These are phyloP conservation scores for Uria aalge DNA, from an alignment of 2,113 vertebrate species.

Conservation along the genomic window DNA sequence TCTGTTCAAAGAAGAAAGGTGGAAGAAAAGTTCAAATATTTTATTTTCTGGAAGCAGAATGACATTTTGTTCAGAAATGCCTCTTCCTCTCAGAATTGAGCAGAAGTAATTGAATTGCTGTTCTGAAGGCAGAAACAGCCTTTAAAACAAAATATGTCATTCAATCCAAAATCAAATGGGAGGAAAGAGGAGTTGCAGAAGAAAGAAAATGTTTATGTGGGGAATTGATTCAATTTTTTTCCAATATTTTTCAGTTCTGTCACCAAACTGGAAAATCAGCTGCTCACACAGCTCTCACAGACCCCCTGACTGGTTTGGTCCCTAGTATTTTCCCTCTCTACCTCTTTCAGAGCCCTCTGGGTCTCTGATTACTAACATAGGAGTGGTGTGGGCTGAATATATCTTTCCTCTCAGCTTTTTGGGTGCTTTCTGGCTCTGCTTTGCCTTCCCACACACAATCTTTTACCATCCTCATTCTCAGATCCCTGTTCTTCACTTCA, in stretches of 20 bases:
- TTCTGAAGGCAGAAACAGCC: not conserved
- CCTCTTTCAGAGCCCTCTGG: not conserved
- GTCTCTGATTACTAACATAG: not conserved
- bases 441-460: not conserved
- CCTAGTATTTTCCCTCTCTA: not conserved
- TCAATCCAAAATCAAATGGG: not conserved
- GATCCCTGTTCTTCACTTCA: not conserved
- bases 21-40: not conserved
- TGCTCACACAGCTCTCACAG: not conserved
- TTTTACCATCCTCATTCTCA: not conserved
- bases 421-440: not conserved
- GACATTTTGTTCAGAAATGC: not conserved
- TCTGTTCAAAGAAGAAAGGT: not conserved
- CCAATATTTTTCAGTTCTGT: not conserved
- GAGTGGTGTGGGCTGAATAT: not conserved
- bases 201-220: not conserved
- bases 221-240: not conserved
- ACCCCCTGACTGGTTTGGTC: not conserved
- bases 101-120: not conserved
- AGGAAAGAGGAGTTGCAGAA: not conserved
- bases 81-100: not conserved
- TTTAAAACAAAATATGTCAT: not conserved
- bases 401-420: not conserved
- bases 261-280: not conserved
- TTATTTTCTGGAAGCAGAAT: not conserved